phyloP scores from a whole-genome alignment of 2,888 invertebrate genomes.

The Diarsia mendica region DNA sequence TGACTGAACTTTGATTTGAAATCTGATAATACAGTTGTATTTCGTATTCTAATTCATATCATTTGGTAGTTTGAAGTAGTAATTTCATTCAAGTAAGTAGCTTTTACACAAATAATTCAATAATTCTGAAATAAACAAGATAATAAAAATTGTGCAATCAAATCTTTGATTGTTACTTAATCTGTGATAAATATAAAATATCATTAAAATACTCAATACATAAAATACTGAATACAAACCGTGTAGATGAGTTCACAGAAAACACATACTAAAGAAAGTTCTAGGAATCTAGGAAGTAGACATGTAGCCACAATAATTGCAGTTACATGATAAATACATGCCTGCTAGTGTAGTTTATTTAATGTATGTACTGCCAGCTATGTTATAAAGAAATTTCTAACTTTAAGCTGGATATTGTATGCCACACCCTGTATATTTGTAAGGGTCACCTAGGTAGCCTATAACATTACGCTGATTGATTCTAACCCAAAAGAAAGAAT shows the following conservation, averaged over 20 bases:
- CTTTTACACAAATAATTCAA: neutral
- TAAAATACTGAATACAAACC: neutral
- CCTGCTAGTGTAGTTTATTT: conserved; percentile 19
- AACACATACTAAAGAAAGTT: conserved; percentile 29
- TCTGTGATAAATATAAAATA: neutral
- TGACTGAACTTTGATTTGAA: neutral
- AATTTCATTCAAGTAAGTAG: neutral
- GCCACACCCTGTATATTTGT: conserved; percentile 26
- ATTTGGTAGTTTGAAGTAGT: neutral
- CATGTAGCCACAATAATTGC: conserved; percentile 34
- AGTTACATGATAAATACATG: conserved; percentile 41
- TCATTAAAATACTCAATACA: neutral
- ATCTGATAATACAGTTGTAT: neutral
- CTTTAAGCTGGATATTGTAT: neutral
- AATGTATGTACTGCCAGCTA: conserved; percentile 9
- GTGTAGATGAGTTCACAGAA: conserved; percentile 6
- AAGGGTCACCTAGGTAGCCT: neutral
- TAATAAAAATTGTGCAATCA: conserved; percentile 17
- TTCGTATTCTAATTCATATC: neutral
- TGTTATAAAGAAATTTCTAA: neutral
- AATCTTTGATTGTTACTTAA: neutral
- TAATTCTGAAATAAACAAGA: neutral
- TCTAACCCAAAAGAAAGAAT: neutral
- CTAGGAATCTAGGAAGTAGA: conserved; percentile 37
- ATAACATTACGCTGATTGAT: neutral